Evolutionary conservation across 1,140 invertebrate species (phyloP), one percentile per base, ranked within the genome.

Genomic region (Drosophila subpulchrella): DNA sequence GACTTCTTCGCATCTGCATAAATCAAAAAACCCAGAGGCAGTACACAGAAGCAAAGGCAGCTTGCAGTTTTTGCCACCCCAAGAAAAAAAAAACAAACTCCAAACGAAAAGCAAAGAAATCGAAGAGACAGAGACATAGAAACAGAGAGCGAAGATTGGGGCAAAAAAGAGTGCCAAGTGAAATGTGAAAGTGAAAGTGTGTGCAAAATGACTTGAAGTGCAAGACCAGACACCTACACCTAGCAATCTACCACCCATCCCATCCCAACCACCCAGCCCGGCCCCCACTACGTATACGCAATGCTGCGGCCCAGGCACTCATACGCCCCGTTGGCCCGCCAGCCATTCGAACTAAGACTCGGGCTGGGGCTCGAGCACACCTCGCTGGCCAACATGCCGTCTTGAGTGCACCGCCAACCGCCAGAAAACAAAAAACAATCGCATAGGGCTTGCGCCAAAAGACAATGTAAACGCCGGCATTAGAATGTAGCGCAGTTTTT

Each of bases 391-490:
- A 48, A 46, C 39, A 48, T 90, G 61, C 88, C 88, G 55, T 91
- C 83, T 84, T 91, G 78, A 91, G 81, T 81, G 84, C 39, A 48
- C 15, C 41, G 27, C 8, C 58, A 61, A 24, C 60, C 53, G 13
- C 24, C 46, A 41, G n/a, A 24, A 39, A 50, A 44, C 24, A 12
- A 30, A 38, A 59, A 30, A 78, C 47, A 32, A 41, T 47, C 6
- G 15, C 27, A 48, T 17, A 47, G 47, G 65, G 65, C 65, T 68
- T 81, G 44, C 74, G 48, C 72, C 75, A 63, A 82, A 82, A 79
- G 79, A 88, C 79, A 89, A 88, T 88, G 84, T 88, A 89, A 88
- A 72, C 80, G 84, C 76, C 84, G 80, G 85, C 84, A 44, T 34
- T 77, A 88, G 65, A 70, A 88, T 88, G 84, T 88, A 84, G 76